These are phyloP conservation scores for Drosophila pectinifera DNA, from an alignment of 1,140 invertebrate genomes.

Conservation along the genomic window DNA sequence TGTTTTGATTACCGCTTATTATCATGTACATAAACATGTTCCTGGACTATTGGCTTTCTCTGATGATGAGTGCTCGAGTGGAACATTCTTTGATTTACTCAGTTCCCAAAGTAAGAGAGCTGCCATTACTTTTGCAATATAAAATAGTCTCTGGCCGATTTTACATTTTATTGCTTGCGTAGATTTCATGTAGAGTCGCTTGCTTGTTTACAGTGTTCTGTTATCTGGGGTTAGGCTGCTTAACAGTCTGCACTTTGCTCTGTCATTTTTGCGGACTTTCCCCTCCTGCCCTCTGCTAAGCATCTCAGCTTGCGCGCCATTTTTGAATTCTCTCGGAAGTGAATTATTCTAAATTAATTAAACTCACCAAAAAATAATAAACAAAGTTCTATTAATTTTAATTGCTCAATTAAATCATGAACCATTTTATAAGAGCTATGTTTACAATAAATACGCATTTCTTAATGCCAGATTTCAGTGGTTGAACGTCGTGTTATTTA, in stretches of 20 bases:
- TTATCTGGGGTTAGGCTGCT: constrained; percentile 1
- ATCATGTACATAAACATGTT: constrained; percentile 57
- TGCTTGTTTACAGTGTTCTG: background rate
- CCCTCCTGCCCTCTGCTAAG: constrained; percentile 1
- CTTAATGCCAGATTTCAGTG: constrained; percentile 13
- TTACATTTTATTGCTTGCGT: background rate
- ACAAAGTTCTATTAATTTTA: too few relatives aligned
- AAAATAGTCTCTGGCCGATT: background rate
- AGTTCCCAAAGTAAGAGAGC: background rate
- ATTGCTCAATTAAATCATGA: background rate
- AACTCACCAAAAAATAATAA: background rate
- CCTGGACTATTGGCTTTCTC: constrained; percentile 40
- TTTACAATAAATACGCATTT: constrained; percentile 3
- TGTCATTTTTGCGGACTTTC: constrained; percentile 1
- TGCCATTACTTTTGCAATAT: constrained; percentile 1
- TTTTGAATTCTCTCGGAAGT: constrained; percentile 20
- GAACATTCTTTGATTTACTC: constrained; percentile 7
- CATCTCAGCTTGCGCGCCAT: constrained; percentile 16
- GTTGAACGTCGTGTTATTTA: constrained; percentile 3
- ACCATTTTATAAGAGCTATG: background rate
- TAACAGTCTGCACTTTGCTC: background rate
- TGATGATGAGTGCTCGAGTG: constrained; percentile 30
- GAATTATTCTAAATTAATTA: background rate
- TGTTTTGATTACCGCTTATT: constrained; percentile 77
- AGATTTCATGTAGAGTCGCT: background rate